Base-by-base conservation (phyloP, 2,113 vertebrate genomes). In the Desmodus rotundus region DNA sequence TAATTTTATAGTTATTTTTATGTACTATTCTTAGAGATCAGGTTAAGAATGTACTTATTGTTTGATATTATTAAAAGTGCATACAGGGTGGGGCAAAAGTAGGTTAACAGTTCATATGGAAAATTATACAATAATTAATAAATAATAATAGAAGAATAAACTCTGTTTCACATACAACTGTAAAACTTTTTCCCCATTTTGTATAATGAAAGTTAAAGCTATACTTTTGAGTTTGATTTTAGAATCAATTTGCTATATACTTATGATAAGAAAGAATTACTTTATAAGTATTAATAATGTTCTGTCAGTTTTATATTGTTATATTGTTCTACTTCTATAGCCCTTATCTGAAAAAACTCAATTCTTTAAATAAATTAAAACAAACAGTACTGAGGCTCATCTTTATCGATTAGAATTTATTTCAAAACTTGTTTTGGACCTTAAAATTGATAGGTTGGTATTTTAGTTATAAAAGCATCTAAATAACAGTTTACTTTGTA, bases 391-490 rank as follows among this genome's bases (percentile, higher is more conserved):
- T 78, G 19, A 50, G 56, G 47, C 17, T 94, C 19, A 87, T 58
- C 22, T 78, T 91, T 91, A 43, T 78, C 31, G 86, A 28, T 76
- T 92, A 28, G 83, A 74, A 58, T 92, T 92, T 52, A 77, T 84
- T 89, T 97, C 28, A 95, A 82, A 88, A 87, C 11, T 77, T 95
- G 8, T 80, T 94, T 96, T 95, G 52, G 92, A 76, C 43, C 9
- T 86, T 91, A 65, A 87, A 77, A 86, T 65, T 86, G 41, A 50
- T 85, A 12, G 65, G 83, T 91, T 93, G 52, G 16, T 47, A 56
- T 95, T 96, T 96, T 96, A 87, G n/a, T 72, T 90, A 70, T 16
- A 52, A 94, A 96, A 81, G 17, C 16, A 84, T 65, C 45, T 93
- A 91, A 93, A n/a, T 58, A 86, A 65, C 26, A 78, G 4, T 90